A percentile compares a stretch with the other conserved stretches of the same genome.
Conservation (phyloP, 2,888 invertebrate genomes). For the Axea sp. region DNA sequence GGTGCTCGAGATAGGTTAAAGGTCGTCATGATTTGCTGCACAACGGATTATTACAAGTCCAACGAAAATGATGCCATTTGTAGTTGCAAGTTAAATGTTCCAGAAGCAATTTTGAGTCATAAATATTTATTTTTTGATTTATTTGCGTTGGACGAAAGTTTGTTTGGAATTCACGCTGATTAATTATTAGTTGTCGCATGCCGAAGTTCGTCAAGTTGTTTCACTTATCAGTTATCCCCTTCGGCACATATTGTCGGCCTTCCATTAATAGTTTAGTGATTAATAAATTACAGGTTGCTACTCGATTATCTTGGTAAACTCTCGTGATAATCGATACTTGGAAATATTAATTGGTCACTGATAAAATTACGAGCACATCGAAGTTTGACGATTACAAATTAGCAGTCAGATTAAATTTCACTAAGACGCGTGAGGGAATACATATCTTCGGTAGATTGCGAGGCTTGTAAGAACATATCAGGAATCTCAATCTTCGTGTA, state of each 20-base stretch:
- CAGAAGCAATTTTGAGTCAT: not conserved
- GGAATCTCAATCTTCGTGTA: slow-evolving; percentile 60
- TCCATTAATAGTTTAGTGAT: slow-evolving; percentile 70
- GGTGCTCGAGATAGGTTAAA: slow-evolving; percentile 71
- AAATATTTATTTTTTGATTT: not conserved
- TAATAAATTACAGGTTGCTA: slow-evolving; percentile 75
- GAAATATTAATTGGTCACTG: slow-evolving; percentile 51
- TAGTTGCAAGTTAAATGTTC: slow-evolving; percentile 22
- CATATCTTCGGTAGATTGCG: slow-evolving; percentile 17
- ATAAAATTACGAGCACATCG: slow-evolving; percentile 45
- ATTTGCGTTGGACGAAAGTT: slow-evolving; percentile 5
- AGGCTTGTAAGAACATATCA: slow-evolving; percentile 46
- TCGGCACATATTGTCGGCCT: slow-evolving; percentile 55
- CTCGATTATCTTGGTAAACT: slow-evolving; percentile 72
- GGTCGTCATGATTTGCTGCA: slow-evolving; percentile 67
- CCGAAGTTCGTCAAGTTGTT: slow-evolving; percentile 57
- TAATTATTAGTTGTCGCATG: slow-evolving; percentile 45
- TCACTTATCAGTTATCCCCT: slow-evolving; percentile 59
- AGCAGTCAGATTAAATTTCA: slow-evolving; percentile 28
- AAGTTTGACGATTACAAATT: slow-evolving; percentile 58
- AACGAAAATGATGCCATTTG: slow-evolving; percentile 13
- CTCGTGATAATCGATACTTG: slow-evolving; percentile 48
- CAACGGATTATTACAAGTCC: slow-evolving; percentile 64
- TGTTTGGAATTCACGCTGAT: slow-evolving; percentile 30
- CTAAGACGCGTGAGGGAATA: slow-evolving; percentile 5